A percentile compares a stretch with the other conserved stretches of the same genome.
Conservation (phyloP, 2,797 vertebrate species). For the Peromyscus melanophrys region DNA sequence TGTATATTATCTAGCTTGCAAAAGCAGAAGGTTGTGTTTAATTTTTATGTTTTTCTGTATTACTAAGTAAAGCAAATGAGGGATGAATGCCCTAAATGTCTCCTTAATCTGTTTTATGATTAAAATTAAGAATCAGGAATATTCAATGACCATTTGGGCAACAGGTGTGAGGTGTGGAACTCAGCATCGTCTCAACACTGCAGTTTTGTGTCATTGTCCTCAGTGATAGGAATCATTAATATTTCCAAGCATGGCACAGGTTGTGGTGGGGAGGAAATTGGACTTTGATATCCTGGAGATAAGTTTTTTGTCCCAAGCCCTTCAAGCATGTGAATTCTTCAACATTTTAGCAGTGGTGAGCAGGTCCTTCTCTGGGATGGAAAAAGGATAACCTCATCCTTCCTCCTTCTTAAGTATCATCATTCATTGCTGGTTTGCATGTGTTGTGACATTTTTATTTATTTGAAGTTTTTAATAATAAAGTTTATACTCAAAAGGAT, state of each 20-base stretch:
- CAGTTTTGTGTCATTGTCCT: not conserved
- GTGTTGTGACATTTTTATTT: not conserved
- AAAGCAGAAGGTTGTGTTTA: not conserved
- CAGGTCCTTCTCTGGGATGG: not conserved
- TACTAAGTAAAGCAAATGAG: conserved; percentile 2
- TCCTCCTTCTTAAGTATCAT: not conserved
- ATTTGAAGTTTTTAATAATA: not conserved
- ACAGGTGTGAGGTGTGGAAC: not conserved
- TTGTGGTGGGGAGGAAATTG: not conserved
- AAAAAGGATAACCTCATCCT: not conserved
- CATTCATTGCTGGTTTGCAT: not conserved
- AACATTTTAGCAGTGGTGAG: not conserved
- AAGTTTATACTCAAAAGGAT: not conserved
- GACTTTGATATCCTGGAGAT: not conserved
- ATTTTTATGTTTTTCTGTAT: not conserved
- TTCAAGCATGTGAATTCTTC: not conserved
- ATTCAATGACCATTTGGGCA: not conserved
- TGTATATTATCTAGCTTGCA: not conserved
- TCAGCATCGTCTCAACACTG: not conserved
- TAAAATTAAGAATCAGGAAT: conserved; percentile 52
- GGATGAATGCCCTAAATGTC: not conserved
- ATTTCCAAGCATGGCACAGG: not conserved
- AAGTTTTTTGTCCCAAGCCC: not conserved
- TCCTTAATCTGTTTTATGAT: conserved; percentile 8
- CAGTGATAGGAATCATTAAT: not conserved